phyloP scores from a whole-genome alignment of 2,113 vertebrate genomes.

The Prinia subflava region DNA sequence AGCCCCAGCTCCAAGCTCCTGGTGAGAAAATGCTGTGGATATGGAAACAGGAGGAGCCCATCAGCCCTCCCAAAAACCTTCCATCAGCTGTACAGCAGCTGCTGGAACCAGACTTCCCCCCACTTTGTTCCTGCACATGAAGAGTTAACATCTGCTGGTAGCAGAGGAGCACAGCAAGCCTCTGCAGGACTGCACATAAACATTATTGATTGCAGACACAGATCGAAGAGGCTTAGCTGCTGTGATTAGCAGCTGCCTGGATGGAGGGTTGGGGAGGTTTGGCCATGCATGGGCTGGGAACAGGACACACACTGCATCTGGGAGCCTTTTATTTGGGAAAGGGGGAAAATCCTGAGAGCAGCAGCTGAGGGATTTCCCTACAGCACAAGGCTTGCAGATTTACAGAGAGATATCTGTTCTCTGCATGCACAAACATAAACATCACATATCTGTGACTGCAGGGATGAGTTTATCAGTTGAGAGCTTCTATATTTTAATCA shows the following conservation, averaged over 20 bases:
- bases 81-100: neutral
- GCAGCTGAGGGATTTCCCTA: neutral
- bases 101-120: neutral
- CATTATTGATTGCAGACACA: neutral
- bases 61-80: fast-evolving
- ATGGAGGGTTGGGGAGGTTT: neutral
- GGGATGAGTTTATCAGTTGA: neutral
- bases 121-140: neutral
- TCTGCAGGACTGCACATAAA: neutral
- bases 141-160: neutral
- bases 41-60: neutral
- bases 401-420: no score
- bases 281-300: neutral
- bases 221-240: neutral
- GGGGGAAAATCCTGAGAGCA: neutral
- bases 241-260: neutral
- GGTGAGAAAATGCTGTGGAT: neutral
- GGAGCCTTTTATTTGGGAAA: neutral
- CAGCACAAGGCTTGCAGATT: fast-evolving
- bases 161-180: neutral
- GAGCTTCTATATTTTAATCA: neutral
- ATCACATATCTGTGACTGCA: fast-evolving
- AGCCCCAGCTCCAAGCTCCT: neutral
- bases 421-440: neutral
- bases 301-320: fast-evolving